Conservation (phyloP, 1,140 invertebrate species). For the Psix sp. region DNA sequence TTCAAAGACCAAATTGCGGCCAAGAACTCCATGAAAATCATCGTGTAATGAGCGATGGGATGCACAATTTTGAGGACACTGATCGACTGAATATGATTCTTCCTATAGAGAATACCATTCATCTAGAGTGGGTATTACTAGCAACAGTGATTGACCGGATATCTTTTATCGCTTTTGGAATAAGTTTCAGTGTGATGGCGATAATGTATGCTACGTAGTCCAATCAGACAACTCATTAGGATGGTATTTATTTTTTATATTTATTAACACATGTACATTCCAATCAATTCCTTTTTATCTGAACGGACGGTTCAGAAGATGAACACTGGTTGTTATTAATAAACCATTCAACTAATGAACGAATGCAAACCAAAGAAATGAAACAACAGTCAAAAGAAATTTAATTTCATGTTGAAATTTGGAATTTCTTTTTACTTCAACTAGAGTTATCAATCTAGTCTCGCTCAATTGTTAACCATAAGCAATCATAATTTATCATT, state of each 20-base stretch:
- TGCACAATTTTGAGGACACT: conserved; percentile 67
- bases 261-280: conserved; percentile 29
- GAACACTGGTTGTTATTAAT: too few relatives aligned
- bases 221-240: not conserved
- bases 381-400: too few relatives aligned
- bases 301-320: conserved; percentile 15
- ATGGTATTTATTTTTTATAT: not conserved
- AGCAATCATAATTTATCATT: conserved; percentile 17
- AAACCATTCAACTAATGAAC: too few relatives aligned
- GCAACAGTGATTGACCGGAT: conserved; percentile 81
- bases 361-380: too few relatives aligned
- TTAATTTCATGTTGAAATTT: too few relatives aligned
- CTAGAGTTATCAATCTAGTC: too few relatives aligned
- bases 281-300: conserved; percentile 27
- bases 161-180: conserved; percentile 78
- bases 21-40: conserved; percentile 74
- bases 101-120: conserved; percentile 65
- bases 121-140: conserved; percentile 80
- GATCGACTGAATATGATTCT: conserved; percentile 72
- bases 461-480: conserved; percentile 21
- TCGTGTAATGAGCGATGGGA: conserved; percentile 53
- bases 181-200: conserved; percentile 77
- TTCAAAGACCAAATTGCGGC: conserved; percentile 54
- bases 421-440: too few relatives aligned
- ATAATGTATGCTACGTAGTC: conserved; percentile 71